These are phyloP conservation scores for Cheilosia soror DNA, from an alignment of 2,888 invertebrate species.

Conservation along the genomic window DNA sequence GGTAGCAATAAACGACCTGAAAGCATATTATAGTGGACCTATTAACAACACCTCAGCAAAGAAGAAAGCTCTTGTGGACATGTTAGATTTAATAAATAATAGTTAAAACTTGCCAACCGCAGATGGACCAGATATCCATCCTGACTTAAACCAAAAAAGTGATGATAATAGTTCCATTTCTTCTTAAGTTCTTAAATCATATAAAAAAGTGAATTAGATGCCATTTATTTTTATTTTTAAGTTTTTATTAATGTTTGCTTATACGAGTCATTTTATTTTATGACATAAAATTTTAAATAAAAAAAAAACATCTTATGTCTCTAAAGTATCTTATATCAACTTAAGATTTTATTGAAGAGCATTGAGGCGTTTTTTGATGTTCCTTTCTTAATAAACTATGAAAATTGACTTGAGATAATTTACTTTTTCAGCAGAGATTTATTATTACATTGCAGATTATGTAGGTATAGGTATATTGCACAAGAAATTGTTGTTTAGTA, in stretches of 20 bases:
- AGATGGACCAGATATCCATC: constrained; percentile 14
- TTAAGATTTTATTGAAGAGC: too few species aligned
- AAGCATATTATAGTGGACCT: constrained; percentile 3
- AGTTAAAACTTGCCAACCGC: constrained; percentile 8
- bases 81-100: constrained; percentile 21
- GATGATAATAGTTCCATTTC: neutral
- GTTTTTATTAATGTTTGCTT: neutral
- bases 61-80: constrained; percentile 18
- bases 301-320: too few species aligned
- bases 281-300: neutral
- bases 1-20: constrained; percentile 11
- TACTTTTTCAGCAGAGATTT: too few species aligned
- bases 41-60: constrained; percentile 28
- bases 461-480: too few species aligned
- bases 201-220: neutral
- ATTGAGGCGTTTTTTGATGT: too few species aligned
- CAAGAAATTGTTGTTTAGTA: too few species aligned
- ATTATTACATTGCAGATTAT: too few species aligned
- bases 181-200: neutral
- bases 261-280: neutral
- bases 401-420: too few species aligned
- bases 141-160: constrained; percentile 1
- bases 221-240: neutral
- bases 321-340: too few species aligned
- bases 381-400: too few species aligned